Base-by-base conservation (phyloP, 2,797 vertebrate species). In the Ficedula albicollis region DNA sequence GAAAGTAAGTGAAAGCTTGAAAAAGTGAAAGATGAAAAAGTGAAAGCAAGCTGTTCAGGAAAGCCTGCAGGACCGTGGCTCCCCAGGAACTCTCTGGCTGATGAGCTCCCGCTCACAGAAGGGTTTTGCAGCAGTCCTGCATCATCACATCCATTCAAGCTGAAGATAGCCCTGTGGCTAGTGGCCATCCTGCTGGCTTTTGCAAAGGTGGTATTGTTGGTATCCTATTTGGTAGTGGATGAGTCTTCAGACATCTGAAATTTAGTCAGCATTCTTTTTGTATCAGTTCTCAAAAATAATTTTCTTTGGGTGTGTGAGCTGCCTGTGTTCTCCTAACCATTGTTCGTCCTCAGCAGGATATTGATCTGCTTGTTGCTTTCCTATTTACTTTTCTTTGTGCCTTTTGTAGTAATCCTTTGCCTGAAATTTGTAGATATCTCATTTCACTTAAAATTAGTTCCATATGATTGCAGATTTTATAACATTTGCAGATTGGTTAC, bases 391-490 rank as follows among this genome's bases (percentile, higher is more conserved):
- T 68, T 77, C 46, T 87, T 15, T 1, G 2, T 32, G 60, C 39
- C 30, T 80, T 77, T 72, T 59, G 17, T 64, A 56, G 67, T 64
- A 84, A 39, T 70, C 36, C 46, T 82, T 90, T 62, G 58, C 64
- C 64, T 3, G 0, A 63, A 46, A 77, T 77, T 82, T 89, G 46
- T 74, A 74, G 72, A 58, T 49, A 60, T 74, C 49, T 39, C 30
- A 55, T 94, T 95, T 77, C 32, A 38, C 72, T 85, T 94, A 70
- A 76, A 87, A 94, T 87, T 69, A 83, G 43, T 87, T 95, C 64
- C 44, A 32, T 58, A 32, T 70, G 54, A 67, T 81, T 80, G 87
- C 66, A 72, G 49, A 62, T 94, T 96, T 94, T 84, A 72, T 89
- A 86, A 91, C 55, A 60, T 93, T 96, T 89, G 72, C 76, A 84